phyloP scores from a whole-genome alignment of 2,113 vertebrate genomes.

The Oophaga pumilio region DNA sequence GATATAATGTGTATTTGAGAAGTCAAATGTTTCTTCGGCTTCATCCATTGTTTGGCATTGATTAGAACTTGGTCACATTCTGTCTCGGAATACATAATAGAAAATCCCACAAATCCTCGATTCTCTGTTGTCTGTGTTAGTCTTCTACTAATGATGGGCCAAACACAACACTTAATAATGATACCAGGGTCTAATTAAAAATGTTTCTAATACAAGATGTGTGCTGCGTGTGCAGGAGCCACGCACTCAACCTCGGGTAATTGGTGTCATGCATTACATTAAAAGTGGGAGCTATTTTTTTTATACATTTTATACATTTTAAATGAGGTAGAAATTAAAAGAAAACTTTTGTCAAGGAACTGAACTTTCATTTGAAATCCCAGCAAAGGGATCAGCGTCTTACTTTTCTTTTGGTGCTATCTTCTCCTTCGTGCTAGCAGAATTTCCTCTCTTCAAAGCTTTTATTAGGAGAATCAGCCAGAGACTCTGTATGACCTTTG shows the following conservation, averaged over 20 bases:
- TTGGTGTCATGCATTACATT: conserved; percentile 43
- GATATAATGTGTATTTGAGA: neutral
- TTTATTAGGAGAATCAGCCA: conserved; percentile 52
- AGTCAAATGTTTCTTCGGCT: neutral
- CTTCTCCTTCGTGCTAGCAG: neutral
- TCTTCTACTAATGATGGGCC: conserved; percentile 40
- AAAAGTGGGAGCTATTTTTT: neutral
- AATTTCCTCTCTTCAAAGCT: conserved; percentile 46
- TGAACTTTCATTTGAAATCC: conserved; percentile 41
- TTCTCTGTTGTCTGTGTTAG: neutral
- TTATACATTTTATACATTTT: neutral
- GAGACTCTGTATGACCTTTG: conserved; percentile 47
- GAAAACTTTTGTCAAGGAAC: conserved; percentile 22
- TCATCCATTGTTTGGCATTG: neutral
- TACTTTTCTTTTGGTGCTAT: conserved; percentile 18
- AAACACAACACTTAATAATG: conserved; percentile 25
- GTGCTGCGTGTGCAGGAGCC: neutral
- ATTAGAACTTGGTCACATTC: neutral
- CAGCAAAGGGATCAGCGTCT: conserved; percentile 22
- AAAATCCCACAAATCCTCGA: neutral
- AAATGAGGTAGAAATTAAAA: neutral
- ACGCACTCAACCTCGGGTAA: conserved; percentile 22
- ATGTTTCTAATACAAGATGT: conserved; percentile 5
- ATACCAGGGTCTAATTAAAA: conserved; percentile 32
- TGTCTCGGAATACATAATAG: neutral